Evolutionary conservation across 1,140 invertebrate species (phyloP), one percentile per base, ranked within the genome.

Genomic region (Plutomurus gul): DNA sequence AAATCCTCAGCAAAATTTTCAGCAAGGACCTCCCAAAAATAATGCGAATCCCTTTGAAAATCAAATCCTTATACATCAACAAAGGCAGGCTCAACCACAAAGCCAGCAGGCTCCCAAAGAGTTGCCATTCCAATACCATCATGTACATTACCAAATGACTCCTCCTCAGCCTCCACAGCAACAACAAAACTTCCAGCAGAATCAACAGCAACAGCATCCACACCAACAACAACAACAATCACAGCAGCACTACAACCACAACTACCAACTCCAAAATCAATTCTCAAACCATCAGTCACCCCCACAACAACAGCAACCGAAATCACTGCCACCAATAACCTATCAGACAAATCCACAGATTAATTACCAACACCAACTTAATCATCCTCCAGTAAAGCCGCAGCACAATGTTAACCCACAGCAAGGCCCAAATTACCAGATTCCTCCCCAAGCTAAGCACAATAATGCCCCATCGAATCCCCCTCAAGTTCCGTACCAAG

Each of bases 291-390:
- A 13, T 20, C 11, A 56, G 7, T 43, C n/a, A 10, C 40, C 10
- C 40, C 40, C 40, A 10, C 70, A 25, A 11, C 22, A 16, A 16
- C 8, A n/a, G 8, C 22, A n/a, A 33, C 51, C 1, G 6, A 16
- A 13, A 25, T 25, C 0, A n/a, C 51, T 16, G 20, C 13, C 27
- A 33, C 25, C 11, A 30, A 30, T 4, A 60, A 16, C 27, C n/a
- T 5, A 74, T 11, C 20, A n/a, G n/a, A n/a, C n/a, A n/a, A n/a
- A 18, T 27, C 72, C 36, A 49, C 40, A 46, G n/a, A 36, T 22
- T 30, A n/a, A 30, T 51, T 77, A 37, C n/a, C 36, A 49, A 49
- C 43, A 77, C n/a, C 22, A 72, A 30, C 22, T 65, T 27, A 65
- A 46, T 77, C 60, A 43, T 11, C 33, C n/a, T 43, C 75, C 11